Base-by-base conservation (phyloP, 2,113 vertebrate species). In the Willisornis vidua region DNA sequence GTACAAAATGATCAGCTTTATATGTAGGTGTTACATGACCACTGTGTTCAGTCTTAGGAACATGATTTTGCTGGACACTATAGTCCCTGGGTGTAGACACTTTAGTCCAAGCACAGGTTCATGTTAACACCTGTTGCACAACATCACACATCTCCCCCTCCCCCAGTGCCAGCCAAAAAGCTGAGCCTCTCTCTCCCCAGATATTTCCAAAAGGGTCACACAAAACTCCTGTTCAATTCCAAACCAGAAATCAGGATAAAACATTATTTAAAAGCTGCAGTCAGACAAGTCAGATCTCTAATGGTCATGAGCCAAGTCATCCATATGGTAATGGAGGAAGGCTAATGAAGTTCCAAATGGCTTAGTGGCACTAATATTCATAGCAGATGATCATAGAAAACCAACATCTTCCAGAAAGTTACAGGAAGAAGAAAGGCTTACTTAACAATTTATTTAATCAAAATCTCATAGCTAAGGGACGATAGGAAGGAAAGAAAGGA, bases 261-360 rank as follows among this genome's bases (percentile, higher is more conserved):
- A 77, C 28, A 22, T 88, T 88, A 71, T 72, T 88, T 92, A 88
- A 90, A 90, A 86, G 63, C 57, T 76, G 22, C 63, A 86, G 31
- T 78, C 85, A 89, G 71, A 86, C n/a, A 90, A 92, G 75, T 71
- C 59, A 71, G 15, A 7, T 78, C 79, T 77, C 22, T 86, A 83
- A 80, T 74, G 43, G 25, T 94, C 3, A 0, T 66, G 54, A 94
- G 65, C 61, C 91, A 93, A 87, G 28, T 77, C 58, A 85, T 81
- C 61, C 82, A 59, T 88, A 93, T 67, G 79, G 67, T 78, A 74
- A 90, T 31, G 20, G 28, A 80, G 35, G 51, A 91, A 75, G 19
- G 55, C 59, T 96, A 90, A 79, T 79, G 85, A 93, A 94, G 71
- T 90, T 96, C 67, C 90, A 88, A 87, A 92, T 86, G 85, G 29